phyloP scores from a whole-genome alignment of 2,888 invertebrate species.

The Ctenicera cuprea region DNA sequence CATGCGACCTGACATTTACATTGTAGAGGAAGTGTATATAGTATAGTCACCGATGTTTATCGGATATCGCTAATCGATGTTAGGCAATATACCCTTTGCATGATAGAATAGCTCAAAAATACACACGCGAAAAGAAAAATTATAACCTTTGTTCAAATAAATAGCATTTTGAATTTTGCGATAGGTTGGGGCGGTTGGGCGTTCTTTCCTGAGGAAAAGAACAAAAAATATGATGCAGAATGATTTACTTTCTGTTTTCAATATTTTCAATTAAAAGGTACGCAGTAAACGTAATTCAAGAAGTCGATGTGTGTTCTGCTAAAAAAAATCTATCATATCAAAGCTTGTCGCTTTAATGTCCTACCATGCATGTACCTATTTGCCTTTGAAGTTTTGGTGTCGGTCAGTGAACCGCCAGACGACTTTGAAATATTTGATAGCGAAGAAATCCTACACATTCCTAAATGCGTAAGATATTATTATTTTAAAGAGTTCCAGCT shows the following conservation, averaged over 20 bases:
- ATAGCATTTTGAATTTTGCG: too few relatives aligned
- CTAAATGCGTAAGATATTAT: constrained; percentile 4
- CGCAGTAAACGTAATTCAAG: too few relatives aligned
- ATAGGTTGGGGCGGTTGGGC: too few relatives aligned
- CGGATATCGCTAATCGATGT: background rate
- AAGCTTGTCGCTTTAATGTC: background rate
- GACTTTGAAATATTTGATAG: constrained; percentile 12
- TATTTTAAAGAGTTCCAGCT: constrained; percentile 1
- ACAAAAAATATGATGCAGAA: too few relatives aligned
- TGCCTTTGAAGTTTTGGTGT: background rate
- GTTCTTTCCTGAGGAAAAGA: too few relatives aligned
- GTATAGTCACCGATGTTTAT: background rate
- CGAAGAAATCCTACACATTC: constrained; percentile 11
- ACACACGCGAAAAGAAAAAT: background rate
- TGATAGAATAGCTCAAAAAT: background rate
- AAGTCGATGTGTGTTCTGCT: background rate
- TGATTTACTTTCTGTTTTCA: too few relatives aligned
- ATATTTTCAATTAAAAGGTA: too few relatives aligned
- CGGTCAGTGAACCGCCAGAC: constrained; percentile 14
- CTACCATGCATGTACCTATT: background rate
- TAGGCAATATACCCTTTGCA: background rate
- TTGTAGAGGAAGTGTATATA: background rate
- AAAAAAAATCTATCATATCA: background rate
- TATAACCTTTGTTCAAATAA: background rate
- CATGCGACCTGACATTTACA: background rate